Evolutionary conservation across 2,113 vertebrate genomes (phyloP).

Genomic region (Notarius quadriscutis): DNA sequence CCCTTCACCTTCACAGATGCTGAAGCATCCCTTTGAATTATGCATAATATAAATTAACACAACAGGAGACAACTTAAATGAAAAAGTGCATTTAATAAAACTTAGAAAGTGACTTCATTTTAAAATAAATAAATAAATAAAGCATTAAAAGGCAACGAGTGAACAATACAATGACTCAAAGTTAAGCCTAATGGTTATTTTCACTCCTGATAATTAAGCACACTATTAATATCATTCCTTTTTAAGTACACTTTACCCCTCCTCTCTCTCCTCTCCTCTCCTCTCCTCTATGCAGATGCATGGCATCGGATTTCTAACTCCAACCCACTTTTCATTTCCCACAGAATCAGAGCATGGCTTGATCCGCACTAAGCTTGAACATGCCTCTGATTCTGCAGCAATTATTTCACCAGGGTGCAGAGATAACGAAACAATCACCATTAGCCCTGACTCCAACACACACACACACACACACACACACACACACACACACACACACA

Average conservation of each 20-base stretch:
- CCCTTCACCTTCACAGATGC: not conserved
- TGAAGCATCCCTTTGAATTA: not conserved
- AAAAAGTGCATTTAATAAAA: not conserved
- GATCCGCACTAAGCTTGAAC: slow-evolving; percentile 25
- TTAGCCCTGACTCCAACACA: slow-evolving; percentile 33
- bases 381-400: slow-evolving; percentile 44
- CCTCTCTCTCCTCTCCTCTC: not conserved
- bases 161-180: not conserved
- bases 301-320: slow-evolving; percentile 44
- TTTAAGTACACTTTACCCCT: not conserved
- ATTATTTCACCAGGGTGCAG: slow-evolving; percentile 48
- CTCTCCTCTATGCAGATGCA: slow-evolving; percentile 8
- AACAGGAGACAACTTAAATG: not conserved
- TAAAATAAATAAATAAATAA: not conserved
- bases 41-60: not conserved
- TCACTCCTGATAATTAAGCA: slow-evolving; percentile 20
- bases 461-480: slow-evolving; percentile 18
- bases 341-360: slow-evolving; percentile 45
- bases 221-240: slow-evolving; percentile 8
- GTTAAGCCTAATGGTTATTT: slow-evolving; percentile 3
- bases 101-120: not conserved
- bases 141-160: not conserved
- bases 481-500: slow-evolving; percentile 16
- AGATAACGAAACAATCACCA: slow-evolving; percentile 48
- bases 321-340: slow-evolving; percentile 48